A percentile compares a stretch with the other conserved stretches of the same genome.
These are phyloP conservation scores for Anthopleura sola DNA, from an alignment of 64 coral and sea anemone species.

Conservation along the genomic window DNA sequence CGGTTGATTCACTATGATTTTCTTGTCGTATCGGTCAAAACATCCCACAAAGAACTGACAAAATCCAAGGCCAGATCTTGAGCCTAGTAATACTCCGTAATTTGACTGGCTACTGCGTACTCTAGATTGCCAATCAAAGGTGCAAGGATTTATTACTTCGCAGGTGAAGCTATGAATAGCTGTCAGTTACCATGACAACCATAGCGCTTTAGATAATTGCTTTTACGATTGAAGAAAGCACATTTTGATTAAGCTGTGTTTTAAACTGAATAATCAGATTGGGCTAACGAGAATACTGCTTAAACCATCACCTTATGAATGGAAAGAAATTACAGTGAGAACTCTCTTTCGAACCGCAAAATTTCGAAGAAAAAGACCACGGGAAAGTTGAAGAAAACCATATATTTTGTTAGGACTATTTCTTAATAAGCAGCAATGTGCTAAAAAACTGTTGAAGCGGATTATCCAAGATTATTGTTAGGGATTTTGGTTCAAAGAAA, in stretches of 20 bases:
- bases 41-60: background rate
- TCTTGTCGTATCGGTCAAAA: background rate
- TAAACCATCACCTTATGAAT: background rate
- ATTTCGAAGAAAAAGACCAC: no score
- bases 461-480: no score
- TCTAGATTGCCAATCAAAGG: conserved; percentile 8
- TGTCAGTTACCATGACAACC: background rate
- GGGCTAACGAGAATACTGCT: background rate
- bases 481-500: no score
- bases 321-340: background rate
- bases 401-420: no score
- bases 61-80: no score
- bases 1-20: no score
- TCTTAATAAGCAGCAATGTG: no score
- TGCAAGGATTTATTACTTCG: background rate
- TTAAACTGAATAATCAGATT: background rate
- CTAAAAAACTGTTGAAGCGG: no score
- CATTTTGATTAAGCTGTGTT: background rate
- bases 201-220: background rate
- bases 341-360: no score
- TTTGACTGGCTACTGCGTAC: background rate
- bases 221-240: background rate
- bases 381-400: no score
- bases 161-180: background rate
- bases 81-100: background rate